These are phyloP conservation scores for Venustaconcha ellipsiformis DNA, from an alignment of 1,140 invertebrate genomes.

Conservation along the genomic window DNA sequence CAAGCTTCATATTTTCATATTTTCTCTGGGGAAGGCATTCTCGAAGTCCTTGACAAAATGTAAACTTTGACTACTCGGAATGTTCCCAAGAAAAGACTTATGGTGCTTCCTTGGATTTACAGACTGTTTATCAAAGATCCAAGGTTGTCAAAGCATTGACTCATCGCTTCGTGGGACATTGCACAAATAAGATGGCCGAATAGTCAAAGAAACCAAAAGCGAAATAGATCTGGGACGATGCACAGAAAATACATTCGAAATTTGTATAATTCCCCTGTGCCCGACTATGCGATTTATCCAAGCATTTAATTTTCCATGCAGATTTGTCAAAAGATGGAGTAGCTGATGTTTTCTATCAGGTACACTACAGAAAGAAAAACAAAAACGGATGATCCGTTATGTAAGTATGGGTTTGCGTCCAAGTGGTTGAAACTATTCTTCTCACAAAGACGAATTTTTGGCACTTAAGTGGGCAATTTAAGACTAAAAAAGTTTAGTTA, in stretches of 20 bases:
- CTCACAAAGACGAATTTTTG: too few species aligned
- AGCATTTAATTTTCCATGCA: constrained; percentile 7
- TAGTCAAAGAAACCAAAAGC: neutral
- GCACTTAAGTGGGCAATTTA: too few species aligned
- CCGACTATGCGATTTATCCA: constrained; percentile 12
- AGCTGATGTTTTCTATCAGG: neutral
- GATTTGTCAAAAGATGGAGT: constrained; percentile 13
- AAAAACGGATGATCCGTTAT: too few species aligned
- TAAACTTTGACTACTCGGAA: constrained; percentile 1
- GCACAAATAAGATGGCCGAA: neutral
- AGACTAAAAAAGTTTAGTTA: too few species aligned
- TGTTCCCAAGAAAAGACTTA: constrained; percentile 3
- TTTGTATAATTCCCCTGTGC: neutral
- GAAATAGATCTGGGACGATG: constrained; percentile 1
- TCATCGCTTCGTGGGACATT: constrained; percentile 1
- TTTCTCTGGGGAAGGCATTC: constrained; percentile 1
- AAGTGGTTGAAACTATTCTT: too few species aligned
- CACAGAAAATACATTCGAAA: constrained; percentile 11
- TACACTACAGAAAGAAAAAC: neutral
- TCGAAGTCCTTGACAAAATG: neutral
- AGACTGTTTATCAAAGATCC: neutral
- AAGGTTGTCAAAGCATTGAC: neutral
- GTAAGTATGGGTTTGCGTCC: too few species aligned
- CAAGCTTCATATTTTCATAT: neutral
- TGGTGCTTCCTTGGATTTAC: constrained; percentile 12